Conservation (phyloP, 2,888 invertebrate species). For the Volucella inflata region DNA sequence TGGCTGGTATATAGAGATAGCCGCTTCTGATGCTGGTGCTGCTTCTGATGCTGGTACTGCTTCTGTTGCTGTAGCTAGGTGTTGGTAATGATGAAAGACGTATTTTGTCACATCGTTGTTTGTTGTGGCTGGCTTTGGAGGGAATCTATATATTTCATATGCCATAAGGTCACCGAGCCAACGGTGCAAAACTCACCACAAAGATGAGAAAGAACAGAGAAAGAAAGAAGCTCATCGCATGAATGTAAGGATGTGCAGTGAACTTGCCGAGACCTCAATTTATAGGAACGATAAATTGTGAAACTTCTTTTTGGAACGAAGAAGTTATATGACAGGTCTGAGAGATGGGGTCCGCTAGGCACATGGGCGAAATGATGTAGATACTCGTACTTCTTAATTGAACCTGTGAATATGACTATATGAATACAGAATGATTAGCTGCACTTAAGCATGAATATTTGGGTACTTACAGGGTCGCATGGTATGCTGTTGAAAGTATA, state of each 20-base stretch:
- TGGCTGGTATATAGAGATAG: conserved; percentile 42
- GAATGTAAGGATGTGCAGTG: conserved; percentile 64
- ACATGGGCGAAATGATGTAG: conserved; percentile 3
- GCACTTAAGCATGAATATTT: conserved; percentile 21
- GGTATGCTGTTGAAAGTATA: not conserved
- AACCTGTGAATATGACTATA: conserved; percentile 34
- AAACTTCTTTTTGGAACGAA: conserved; percentile 48
- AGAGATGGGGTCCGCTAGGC: conserved; percentile 23
- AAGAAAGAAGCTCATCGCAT: conserved; percentile 44
- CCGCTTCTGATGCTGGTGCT: conserved; percentile 30
- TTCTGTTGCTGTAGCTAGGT: conserved; percentile 37
- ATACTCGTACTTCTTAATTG: conserved; percentile 62
- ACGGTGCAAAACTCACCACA: conserved; percentile 62
- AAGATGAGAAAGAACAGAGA: conserved; percentile 25
- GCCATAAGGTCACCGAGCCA: conserved; percentile 70
- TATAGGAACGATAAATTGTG: conserved; percentile 76
- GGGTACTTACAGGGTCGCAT: conserved; percentile 10
- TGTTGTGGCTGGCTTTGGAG: conserved; percentile 58
- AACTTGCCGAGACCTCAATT: conserved; percentile 74
- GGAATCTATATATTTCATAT: conserved; percentile 71
- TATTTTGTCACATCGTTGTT: conserved; percentile 73
- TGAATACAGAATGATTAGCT: conserved; percentile 26
- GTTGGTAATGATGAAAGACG: conserved; percentile 74
- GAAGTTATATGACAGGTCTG: conserved; percentile 64
- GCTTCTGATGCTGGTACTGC: conserved; percentile 7